Conservation (phyloP, 2,113 vertebrate genomes). For the Tupaia chinensis region DNA sequence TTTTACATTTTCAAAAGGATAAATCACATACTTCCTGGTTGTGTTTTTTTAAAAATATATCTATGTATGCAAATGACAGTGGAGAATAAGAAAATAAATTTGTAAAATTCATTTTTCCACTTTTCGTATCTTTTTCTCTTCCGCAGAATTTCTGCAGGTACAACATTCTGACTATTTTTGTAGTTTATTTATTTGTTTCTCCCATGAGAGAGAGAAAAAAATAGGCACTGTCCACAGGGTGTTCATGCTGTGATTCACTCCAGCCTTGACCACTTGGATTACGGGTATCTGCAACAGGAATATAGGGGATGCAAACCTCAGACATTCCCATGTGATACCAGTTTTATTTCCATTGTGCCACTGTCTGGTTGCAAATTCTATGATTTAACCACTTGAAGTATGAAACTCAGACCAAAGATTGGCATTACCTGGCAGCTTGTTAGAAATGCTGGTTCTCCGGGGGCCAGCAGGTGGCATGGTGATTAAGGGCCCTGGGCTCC, state of each 20-base stretch:
- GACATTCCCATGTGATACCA: no score
- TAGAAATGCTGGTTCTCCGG: neutral
- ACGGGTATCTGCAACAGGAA: no score
- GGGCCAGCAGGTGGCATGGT: no score
- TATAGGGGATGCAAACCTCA: no score
- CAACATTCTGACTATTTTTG: neutral
- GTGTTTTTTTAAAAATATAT: neutral
- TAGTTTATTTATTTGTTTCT: no score
- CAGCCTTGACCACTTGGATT: no score
- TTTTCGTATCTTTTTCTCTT: neutral
- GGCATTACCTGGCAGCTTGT: neutral
- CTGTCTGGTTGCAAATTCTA: neutral
- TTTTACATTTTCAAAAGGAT: constrained; percentile 38
- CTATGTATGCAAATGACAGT: neutral
- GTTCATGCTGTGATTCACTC: no score
- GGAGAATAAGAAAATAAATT: neutral
- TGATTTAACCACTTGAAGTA: neutral
- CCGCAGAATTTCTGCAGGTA: neutral
- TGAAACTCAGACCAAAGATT: neutral
- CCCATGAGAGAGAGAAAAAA: no score
- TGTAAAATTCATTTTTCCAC: constrained; percentile 2
- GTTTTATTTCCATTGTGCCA: no score
- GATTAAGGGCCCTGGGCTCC: no score
- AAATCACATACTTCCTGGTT: neutral
- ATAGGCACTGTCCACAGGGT: no score